Base-by-base conservation (phyloP, 2,797 vertebrate genomes). In the Galaxias olidus region DNA sequence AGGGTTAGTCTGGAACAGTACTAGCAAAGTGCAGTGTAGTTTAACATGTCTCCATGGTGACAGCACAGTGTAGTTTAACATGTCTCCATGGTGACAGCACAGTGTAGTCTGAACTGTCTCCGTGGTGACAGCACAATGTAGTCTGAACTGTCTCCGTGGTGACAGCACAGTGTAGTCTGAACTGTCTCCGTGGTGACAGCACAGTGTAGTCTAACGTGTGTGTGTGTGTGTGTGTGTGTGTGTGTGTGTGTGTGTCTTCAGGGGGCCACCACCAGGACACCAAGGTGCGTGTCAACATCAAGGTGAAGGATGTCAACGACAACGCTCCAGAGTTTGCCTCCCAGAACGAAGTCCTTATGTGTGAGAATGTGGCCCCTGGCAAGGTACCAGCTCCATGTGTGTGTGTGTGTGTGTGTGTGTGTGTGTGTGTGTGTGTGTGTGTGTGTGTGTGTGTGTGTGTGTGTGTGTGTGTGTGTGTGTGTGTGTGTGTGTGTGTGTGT, bases 231-330 rank as follows among this genome's bases (percentile, higher is more conserved):
- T 56, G 10, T 49, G 52, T 65, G 45, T 59, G 62, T 69, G 30
- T 59, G 42, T 45, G 57, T 59, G 41, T 74, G 55, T 78, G 45
- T 68, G 48, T 58, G n/a, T 63, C 20, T 69, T 18, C 61, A 98
- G 96, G 95, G 64, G 96, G 96, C 42, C 92, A 94, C 70, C 93
- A 96, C 73, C 96, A 96, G 77, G 94, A 97, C 86, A 92, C 95
- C 74, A 98, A 96, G 90, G 97, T 97, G 20, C 94, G 94, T 0
- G 94, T 99, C 10, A 93, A 95, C 71, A 97, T 99, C 76, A 95
- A 89, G 75, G 93, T 99, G 0, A 85, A 94, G 59, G 97, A 99
- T 0, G 84, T 95, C 61, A 99, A 99, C 0, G 97, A 99, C 87
- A 98, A 99, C 0, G 73, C 94, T 13, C 97, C 97, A 40, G 96